A percentile compares a stretch with the other conserved stretches of the same genome.
Evolutionary conservation across 2,797 vertebrate species (phyloP).

Genomic region (Spinus olivaceus): DNA sequence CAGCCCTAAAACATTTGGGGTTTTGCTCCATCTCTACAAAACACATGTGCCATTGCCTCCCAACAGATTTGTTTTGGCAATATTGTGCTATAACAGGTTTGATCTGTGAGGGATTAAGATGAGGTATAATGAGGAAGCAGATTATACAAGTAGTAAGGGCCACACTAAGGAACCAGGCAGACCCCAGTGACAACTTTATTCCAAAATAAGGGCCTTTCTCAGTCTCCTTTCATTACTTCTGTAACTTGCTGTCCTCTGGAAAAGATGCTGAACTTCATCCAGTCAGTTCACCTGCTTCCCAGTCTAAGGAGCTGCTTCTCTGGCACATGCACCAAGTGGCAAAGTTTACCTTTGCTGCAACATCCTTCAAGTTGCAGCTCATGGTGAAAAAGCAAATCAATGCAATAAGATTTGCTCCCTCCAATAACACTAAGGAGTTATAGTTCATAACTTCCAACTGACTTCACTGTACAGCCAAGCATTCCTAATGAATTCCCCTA

Average conservation of each 20-base stretch:
- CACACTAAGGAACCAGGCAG: not conserved
- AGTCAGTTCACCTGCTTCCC: not conserved
- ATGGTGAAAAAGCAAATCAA: not conserved
- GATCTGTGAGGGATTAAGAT: not conserved
- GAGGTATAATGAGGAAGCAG: not conserved
- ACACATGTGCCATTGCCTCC: not conserved
- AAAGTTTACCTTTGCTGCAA: not conserved
- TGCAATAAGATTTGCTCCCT: not conserved
- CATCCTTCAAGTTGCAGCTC: not conserved
- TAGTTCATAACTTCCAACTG: slow-evolving; percentile 59
- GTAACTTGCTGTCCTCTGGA: not conserved
- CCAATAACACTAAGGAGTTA: slow-evolving; percentile 10
- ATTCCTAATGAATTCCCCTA: slow-evolving; percentile 58
- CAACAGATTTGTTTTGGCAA: not conserved
- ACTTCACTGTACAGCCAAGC: slow-evolving; percentile 61
- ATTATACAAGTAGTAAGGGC: not conserved
- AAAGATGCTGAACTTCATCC: not conserved
- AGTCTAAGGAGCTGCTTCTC: not conserved
- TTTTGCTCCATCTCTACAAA: not conserved
- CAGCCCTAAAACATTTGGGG: not conserved
- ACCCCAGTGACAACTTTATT: not conserved
- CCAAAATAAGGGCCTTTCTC: not conserved
- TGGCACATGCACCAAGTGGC: not conserved
- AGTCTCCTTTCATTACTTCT: not conserved
- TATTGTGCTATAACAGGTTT: not conserved